Base-by-base conservation (phyloP, 1,140 invertebrate species). In the Atopsyche davidsoni region DNA sequence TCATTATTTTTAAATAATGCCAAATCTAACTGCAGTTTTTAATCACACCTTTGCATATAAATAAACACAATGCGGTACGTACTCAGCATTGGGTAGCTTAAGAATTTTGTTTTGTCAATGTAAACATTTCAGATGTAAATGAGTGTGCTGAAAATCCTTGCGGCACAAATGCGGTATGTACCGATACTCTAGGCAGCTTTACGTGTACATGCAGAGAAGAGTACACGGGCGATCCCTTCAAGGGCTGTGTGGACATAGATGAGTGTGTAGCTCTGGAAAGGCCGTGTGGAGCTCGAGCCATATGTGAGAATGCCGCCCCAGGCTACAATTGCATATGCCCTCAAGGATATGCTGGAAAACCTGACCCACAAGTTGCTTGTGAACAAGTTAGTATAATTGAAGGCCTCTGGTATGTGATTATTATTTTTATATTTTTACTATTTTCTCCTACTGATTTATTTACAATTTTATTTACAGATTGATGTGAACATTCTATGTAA, bases 271-370 rank as follows among this genome's bases (percentile, higher is more conserved):
- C 79, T 3, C 70, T 87, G 53, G 83, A 90, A 48, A 85, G 79
- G 59, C 85, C 92, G 1, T 97, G 94, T 65, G 89, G 90, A 6
- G 72, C 75, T 3, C 81, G 93, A 61, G 92, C 93, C 0, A 75
- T 89, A 40, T 98, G 93, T 68, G 84, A 89, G 61, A 96, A 98
- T 64, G 71, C 81, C 0, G 72, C 77, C 3, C 92, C 92, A 2
- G 89, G 89, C 45, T 96, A 87, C 66, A 87, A 85, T 53, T 95
- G 92, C 61, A 62, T 86, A 19, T 95, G 91, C 62, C 88, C 89
- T 18, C 84, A 89, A 68, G 95, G 95, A 48, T 98, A 86, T 65
- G 79, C 78, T 62, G 86, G 82, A 0, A 85, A 87, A 65, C 85
- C 89, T 7, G 79, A 84, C 65, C 79, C 89, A 13, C 76, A 86